Conservation (phyloP, 2,888 invertebrate species). For the Meliscaeva auricollis region DNA sequence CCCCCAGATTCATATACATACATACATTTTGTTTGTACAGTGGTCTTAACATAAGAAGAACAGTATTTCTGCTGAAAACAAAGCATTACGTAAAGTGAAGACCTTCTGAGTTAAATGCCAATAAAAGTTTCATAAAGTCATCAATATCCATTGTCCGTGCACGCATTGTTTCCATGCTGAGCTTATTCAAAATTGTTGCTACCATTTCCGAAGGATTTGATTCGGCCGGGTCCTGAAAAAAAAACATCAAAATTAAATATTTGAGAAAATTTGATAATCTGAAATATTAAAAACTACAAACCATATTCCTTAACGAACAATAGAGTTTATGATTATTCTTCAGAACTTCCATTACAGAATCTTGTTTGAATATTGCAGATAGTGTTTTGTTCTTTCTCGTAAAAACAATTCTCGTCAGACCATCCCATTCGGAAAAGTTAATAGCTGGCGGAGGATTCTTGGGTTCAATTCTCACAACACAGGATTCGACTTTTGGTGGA, state of each 20-base stretch:
- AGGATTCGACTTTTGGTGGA: conserved; percentile 99
- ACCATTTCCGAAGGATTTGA: conserved; percentile 94
- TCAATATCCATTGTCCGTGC: conserved; percentile 98
- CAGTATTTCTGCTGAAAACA: neutral
- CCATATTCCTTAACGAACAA: conserved; percentile 94
- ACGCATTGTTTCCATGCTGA: conserved; percentile 90
- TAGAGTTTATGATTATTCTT: conserved; percentile 96
- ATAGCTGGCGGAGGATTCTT: conserved; percentile 98
- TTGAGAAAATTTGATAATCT: neutral
- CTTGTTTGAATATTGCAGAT: conserved; percentile 94
- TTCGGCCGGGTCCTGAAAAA: conserved; percentile 89
- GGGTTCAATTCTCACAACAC: conserved; percentile 98
- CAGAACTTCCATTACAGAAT: conserved; percentile 91
- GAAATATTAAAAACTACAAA: conserved; percentile 81
- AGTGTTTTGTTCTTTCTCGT: conserved; percentile 98
- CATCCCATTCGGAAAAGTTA: conserved; percentile 99
- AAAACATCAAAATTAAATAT: conserved; percentile 60
- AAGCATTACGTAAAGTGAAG: conserved; percentile 90
- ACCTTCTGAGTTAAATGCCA: conserved; percentile 95
- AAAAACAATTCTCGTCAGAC: conserved; percentile 97
- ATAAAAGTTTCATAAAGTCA: conserved; percentile 95
- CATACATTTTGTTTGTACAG: too few relatives aligned
- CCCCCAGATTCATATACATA: too few relatives aligned
- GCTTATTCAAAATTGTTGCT: conserved; percentile 88
- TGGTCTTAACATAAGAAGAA: too few relatives aligned